These are phyloP conservation scores for Wasmannia auropunctata DNA, from an alignment of 1,140 invertebrate species.

Conservation along the genomic window DNA sequence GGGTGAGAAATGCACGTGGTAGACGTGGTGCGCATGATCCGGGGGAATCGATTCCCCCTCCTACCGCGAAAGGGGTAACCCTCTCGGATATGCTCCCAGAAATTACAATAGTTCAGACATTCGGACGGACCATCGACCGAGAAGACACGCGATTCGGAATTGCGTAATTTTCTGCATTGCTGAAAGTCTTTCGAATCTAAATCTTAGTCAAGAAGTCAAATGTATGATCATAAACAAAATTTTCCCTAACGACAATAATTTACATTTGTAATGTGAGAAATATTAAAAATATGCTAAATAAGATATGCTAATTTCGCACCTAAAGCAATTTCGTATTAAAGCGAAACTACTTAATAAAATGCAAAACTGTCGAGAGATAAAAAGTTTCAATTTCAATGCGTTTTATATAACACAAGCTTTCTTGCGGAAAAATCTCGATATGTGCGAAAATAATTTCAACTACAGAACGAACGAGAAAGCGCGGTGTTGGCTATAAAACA, in stretches of 20 bases:
- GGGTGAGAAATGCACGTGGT: conserved; percentile 77
- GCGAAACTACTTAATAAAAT: conserved; percentile 18
- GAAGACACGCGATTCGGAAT: conserved; percentile 15
- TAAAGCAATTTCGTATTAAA: neutral
- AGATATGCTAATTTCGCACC: neutral
- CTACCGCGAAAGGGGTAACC: conserved; percentile 61
- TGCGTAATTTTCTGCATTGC: neutral
- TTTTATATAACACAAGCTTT: neutral
- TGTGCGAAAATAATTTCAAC: neutral
- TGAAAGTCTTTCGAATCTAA: neutral
- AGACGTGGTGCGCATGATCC: conserved; percentile 78
- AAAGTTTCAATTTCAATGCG: neutral
- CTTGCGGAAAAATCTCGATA: neutral
- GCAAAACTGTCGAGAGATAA: neutral
- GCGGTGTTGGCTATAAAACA: neutral
- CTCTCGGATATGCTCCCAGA: conserved; percentile 64
- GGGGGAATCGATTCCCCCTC: conserved; percentile 82
- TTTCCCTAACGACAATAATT: neutral
- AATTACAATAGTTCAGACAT: conserved; percentile 65
- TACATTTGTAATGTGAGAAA: neutral
- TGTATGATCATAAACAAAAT: neutral
- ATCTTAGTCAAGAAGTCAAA: neutral
- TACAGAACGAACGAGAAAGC: neutral
- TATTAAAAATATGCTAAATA: conserved; percentile 14
- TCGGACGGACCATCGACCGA: conserved; percentile 51